These are phyloP conservation scores for Phalacrocorax brasilianus DNA, from an alignment of 2,113 vertebrate genomes.

Conservation along the genomic window DNA sequence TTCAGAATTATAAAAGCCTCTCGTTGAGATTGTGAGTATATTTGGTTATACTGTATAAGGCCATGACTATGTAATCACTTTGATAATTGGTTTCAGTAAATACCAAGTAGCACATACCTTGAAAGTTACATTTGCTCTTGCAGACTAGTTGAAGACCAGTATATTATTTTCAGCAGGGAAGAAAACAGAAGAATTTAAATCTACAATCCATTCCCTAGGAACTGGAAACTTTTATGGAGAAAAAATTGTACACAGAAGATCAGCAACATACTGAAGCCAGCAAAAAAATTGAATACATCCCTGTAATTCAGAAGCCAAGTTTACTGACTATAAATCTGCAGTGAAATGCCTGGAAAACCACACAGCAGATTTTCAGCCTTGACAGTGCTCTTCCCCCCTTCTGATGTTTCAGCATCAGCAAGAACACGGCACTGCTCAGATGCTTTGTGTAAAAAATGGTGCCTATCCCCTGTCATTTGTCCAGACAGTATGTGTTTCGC, in stretches of 20 bases:
- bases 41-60: not conserved
- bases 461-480: not conserved
- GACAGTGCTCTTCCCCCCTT: not conserved
- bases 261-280: conserved; percentile 7
- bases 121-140: not conserved
- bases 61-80: not conserved
- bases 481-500: not conserved
- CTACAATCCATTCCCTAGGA: not conserved
- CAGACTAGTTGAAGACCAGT: not conserved
- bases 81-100: not conserved
- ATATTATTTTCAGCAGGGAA: not conserved
- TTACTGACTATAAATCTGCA: not conserved
- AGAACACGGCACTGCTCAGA: not conserved
- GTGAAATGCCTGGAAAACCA: conserved; percentile 31
- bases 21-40: not conserved
- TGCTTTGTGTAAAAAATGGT: not conserved
- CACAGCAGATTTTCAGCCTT: not conserved
- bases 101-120: not conserved
- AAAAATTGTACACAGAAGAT: not conserved
- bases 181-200: not conserved
- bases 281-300: conserved; percentile 48
- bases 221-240: conserved; percentile 18
- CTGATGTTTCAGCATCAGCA: not conserved
- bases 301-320: conserved; percentile 14
- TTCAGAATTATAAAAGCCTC: not conserved